Evolutionary conservation across 2,113 vertebrate species (phyloP).

Genomic region (Tachysurus fulvidraco): DNA sequence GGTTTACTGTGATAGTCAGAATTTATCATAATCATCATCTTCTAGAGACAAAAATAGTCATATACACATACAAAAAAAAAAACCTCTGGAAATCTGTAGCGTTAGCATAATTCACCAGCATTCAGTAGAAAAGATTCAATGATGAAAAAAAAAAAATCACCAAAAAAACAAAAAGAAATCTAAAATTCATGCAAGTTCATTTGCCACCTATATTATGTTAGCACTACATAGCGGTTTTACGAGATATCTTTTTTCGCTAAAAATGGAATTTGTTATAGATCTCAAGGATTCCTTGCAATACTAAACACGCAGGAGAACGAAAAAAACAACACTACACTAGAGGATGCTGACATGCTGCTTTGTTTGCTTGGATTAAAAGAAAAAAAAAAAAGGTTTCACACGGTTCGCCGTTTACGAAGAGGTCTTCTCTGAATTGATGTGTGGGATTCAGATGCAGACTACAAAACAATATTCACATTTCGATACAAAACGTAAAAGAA

Average conservation of each 20-base stretch:
- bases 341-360: slow-evolving; percentile 67
- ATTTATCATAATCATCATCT: slow-evolving; percentile 40
- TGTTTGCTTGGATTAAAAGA: slow-evolving; percentile 42
- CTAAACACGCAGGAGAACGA: slow-evolving; percentile 61
- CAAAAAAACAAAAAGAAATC: slow-evolving; percentile 61
- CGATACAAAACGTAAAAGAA: not conserved
- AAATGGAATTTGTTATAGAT: slow-evolving; percentile 52
- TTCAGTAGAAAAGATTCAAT: slow-evolving; percentile 63
- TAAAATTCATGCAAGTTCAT: slow-evolving; percentile 74
- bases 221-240: slow-evolving; percentile 67
- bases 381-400: slow-evolving; percentile 42
- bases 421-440: not conserved
- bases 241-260: slow-evolving; percentile 59
- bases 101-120: slow-evolving; percentile 62
- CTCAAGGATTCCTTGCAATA: slow-evolving; percentile 60
- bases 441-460: not conserved
- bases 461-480: slow-evolving; percentile 45
- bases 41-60: slow-evolving; percentile 63
- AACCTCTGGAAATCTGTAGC: slow-evolving; percentile 58
- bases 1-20: slow-evolving; percentile 36
- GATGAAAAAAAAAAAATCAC: slow-evolving; percentile 49
- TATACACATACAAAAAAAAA: slow-evolving; percentile 64
- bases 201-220: slow-evolving; percentile 65
- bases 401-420: slow-evolving; percentile 24
- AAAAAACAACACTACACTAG: slow-evolving; percentile 52